These are phyloP conservation scores for Philantomba maxwellii DNA, from an alignment of 2,113 vertebrate genomes.

Conservation along the genomic window DNA sequence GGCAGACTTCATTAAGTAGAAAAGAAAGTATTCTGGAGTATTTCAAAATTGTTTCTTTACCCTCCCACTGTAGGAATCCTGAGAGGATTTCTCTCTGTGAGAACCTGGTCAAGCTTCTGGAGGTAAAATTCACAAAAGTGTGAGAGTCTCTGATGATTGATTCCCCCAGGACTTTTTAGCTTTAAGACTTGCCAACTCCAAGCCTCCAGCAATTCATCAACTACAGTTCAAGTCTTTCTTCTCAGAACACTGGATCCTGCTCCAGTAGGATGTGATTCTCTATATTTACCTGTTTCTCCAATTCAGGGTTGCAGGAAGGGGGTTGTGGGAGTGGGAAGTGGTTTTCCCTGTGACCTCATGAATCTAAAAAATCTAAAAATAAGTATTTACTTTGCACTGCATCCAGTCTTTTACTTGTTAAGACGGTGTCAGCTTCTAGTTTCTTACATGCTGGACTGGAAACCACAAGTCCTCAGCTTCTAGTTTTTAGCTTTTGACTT, in stretches of 20 bases:
- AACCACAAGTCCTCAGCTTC: neutral
- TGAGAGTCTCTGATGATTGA: neutral
- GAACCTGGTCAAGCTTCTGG: neutral
- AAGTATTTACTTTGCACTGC: neutral
- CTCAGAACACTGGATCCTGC: neutral
- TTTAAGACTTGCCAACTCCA: neutral
- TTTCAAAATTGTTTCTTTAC: neutral
- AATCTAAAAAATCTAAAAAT: neutral
- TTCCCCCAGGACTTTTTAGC: neutral
- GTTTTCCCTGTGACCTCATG: neutral
- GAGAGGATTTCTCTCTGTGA: neutral
- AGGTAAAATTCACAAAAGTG: neutral
- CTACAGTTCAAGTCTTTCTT: neutral
- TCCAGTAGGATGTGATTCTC: neutral
- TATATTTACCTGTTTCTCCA: neutral
- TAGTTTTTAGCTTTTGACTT: neutral
- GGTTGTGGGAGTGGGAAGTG: fast-evolving
- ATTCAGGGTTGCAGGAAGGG: neutral
- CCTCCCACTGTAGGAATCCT: neutral
- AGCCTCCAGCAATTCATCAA: neutral
- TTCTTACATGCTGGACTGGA: neutral
- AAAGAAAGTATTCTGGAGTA: neutral
- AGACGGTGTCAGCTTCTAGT: neutral
- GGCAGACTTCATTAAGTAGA: neutral
- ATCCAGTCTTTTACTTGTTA: neutral